Evolutionary conservation across 2,888 invertebrate species (phyloP).

Genomic region (Pachliopta kotzebuea): DNA sequence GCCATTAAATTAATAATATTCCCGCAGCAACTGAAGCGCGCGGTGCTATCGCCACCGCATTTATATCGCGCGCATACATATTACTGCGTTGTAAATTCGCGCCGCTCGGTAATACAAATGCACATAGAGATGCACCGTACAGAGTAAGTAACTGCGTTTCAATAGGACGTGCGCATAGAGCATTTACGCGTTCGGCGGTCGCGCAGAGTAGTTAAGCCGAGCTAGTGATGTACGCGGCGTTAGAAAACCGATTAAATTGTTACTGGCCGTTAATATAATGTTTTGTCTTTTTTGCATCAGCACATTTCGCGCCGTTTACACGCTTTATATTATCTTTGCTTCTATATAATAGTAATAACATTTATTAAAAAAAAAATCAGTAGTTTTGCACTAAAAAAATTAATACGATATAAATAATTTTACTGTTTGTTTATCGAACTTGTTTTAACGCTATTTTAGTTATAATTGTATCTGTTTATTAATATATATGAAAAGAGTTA

Average conservation of each 20-base stretch:
- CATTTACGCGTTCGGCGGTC: neutral
- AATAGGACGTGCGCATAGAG: constrained; percentile 2
- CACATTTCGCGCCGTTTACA: neutral
- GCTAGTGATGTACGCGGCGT: neutral
- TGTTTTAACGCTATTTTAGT: too few relatives aligned
- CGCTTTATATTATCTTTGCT: too few relatives aligned
- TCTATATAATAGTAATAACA: too few relatives aligned
- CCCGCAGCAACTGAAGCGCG: constrained; percentile 3
- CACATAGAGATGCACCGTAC: constrained; percentile 6
- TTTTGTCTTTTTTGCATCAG: neutral
- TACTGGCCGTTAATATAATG: constrained; percentile 1
- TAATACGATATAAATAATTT: too few relatives aligned
- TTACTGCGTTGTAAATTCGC: constrained; percentile 15
- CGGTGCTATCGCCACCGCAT: constrained; percentile 20
- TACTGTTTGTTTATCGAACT: too few relatives aligned
- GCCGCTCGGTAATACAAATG: constrained; percentile 2
- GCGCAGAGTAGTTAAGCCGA: neutral
- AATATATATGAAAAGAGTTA: too few relatives aligned
- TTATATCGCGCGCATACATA: constrained; percentile 13
- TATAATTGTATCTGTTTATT: too few relatives aligned
- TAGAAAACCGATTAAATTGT: constrained; percentile 4
- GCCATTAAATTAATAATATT: constrained; percentile 17
- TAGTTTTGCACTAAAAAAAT: too few relatives aligned
- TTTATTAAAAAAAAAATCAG: too few relatives aligned
- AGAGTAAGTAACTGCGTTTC: constrained; percentile 14